Conservation (phyloP, 92 coral and sea anemone genomes). For the Zoanthus solanderi region DNA sequence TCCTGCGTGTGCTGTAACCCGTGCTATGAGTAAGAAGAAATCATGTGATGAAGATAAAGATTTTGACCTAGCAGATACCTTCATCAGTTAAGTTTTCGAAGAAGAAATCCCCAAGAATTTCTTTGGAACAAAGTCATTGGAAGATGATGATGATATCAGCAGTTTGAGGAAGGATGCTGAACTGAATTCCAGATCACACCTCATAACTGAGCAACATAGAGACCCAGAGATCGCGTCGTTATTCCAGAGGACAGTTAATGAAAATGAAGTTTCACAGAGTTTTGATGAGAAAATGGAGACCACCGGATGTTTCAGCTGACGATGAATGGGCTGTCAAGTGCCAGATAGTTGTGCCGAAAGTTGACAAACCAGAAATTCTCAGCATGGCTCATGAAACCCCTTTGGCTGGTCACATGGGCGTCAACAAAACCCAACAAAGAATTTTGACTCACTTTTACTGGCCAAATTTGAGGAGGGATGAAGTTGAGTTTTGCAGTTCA, state of each 20-base stretch:
- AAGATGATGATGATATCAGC: constrained; percentile 21
- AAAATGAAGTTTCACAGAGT: constrained; percentile 51
- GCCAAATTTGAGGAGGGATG: constrained; percentile 59
- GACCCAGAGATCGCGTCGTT: constrained; percentile 57
- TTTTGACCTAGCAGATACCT: constrained; percentile 38
- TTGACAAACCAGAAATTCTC: constrained; percentile 46
- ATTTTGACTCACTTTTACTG: constrained; percentile 62
- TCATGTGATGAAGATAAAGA: constrained; percentile 21
- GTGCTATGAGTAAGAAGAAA: constrained; percentile 49
- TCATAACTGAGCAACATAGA: constrained; percentile 60
- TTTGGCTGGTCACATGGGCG: constrained; percentile 68
- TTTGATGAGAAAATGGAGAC: constrained; percentile 65
- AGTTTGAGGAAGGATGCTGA: constrained; percentile 1
- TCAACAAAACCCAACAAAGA: constrained; percentile 61
- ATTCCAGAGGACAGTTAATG: constrained; percentile 53
- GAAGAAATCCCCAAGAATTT: background rate
- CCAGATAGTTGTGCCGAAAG: constrained; percentile 62
- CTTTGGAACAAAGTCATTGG: constrained; percentile 23
- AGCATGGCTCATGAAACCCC: constrained; percentile 67
- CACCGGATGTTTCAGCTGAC: constrained; percentile 62
- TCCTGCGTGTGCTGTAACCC: constrained; percentile 67
- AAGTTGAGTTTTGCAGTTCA: constrained; percentile 59
- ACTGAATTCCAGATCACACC: constrained; percentile 46
- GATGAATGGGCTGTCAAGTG: constrained; percentile 61
- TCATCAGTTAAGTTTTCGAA: constrained; percentile 10